phyloP scores from a whole-genome alignment of 2,888 invertebrate genomes.

The Rhabditoides inermis region DNA sequence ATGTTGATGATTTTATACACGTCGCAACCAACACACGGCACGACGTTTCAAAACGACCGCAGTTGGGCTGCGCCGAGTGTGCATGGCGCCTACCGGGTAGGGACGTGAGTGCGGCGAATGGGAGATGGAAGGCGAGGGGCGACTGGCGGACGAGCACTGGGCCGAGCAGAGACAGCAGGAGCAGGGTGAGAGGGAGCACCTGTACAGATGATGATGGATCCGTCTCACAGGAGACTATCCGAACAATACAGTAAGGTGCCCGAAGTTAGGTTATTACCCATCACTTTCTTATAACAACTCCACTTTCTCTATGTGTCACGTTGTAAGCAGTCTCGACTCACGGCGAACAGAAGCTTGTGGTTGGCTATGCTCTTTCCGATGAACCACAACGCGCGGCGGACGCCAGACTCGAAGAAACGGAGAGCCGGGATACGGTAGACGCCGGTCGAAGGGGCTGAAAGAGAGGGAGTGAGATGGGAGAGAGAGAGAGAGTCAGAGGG shows the following conservation, averaged over 20 bases:
- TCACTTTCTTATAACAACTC: too few relatives aligned
- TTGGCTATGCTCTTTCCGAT: constrained; percentile 43
- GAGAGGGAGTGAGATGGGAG: too few relatives aligned
- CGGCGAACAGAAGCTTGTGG: constrained; percentile 15
- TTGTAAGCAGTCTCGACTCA: background rate
- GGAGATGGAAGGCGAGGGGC: constrained; percentile 14
- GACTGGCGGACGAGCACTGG: constrained; percentile 13
- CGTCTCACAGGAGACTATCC: too few relatives aligned
- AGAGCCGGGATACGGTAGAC: constrained; percentile 30
- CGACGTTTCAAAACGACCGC: too few relatives aligned
- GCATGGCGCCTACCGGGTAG: too few relatives aligned
- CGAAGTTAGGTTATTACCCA: too few relatives aligned
- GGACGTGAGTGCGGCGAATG: constrained; percentile 22
- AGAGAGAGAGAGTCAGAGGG: too few relatives aligned
- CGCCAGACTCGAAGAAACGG: constrained; percentile 33
- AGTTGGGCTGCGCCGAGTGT: too few relatives aligned
- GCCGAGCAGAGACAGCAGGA: constrained; percentile 14
- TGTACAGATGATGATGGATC: too few relatives aligned
- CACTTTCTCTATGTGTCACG: background rate
- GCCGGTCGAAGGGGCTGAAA: constrained; percentile 24
- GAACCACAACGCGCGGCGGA: constrained; percentile 38
- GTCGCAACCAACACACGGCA: too few relatives aligned
- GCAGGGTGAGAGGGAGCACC: constrained; percentile 11
- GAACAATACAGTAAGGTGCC: too few relatives aligned
- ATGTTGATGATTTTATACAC: too few relatives aligned